Conservation (phyloP, 2,888 invertebrate genomes). For the Andrena trimmerana region DNA sequence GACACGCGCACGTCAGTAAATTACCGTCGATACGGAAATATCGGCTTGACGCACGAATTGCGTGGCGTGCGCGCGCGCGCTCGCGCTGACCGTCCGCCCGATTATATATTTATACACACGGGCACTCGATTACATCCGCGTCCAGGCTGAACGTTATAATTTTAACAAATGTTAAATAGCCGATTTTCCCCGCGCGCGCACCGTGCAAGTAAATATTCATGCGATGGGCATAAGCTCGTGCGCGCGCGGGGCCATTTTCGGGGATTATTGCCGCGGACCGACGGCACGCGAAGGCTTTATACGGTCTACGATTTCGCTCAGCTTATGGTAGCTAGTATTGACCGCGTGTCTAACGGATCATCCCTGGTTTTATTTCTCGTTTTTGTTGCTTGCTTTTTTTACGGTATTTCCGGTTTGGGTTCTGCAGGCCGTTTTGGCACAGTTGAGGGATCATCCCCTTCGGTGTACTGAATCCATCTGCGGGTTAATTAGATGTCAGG, state of each 20-base stretch:
- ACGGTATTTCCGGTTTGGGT: background rate
- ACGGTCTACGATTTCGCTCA: constrained; percentile 47
- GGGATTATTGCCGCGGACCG: constrained; percentile 54
- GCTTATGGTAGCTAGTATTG: background rate
- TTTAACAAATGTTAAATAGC: constrained; percentile 71
- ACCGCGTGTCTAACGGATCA: constrained; percentile 25
- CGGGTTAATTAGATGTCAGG: too few species aligned
- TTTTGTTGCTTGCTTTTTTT: background rate
- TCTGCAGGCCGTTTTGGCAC: background rate
- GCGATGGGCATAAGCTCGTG: constrained; percentile 20
- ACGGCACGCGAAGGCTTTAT: constrained; percentile 45
- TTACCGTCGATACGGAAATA: constrained; percentile 71
- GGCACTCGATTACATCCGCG: constrained; percentile 65
- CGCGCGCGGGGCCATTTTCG: constrained; percentile 37
- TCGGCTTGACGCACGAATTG: constrained; percentile 67
- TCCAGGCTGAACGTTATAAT: constrained; percentile 66
- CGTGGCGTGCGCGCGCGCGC: constrained; percentile 21
- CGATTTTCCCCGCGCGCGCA: constrained; percentile 44
- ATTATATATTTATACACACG: constrained; percentile 67
- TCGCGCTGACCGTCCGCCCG: background rate
- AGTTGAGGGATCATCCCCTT: background rate
- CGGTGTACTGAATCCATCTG: too few species aligned
- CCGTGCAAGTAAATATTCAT: constrained; percentile 66
- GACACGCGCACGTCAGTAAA: constrained; percentile 65
- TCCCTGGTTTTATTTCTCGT: background rate